Percentiles rank a stretch among this genome's conserved stretches.
These are phyloP conservation scores for Haliclystus octoradiatus DNA, from an alignment of 30 jellyfish, hydroid and myxozoan species.

Conservation along the genomic window DNA sequence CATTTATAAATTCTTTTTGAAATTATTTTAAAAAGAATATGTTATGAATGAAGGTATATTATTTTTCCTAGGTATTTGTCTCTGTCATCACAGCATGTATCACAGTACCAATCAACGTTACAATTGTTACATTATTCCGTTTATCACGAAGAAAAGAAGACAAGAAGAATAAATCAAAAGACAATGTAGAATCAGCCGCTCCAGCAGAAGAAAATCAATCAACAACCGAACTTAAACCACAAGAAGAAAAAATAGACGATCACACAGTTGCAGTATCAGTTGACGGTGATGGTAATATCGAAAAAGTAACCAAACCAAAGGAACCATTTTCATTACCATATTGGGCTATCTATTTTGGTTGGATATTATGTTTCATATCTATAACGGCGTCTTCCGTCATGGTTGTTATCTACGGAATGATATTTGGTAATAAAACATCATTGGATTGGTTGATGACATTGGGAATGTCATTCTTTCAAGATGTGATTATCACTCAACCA, in stretches of 20 bases:
- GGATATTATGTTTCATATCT: conserved; percentile 36
- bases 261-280: too few species aligned
- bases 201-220: neutral
- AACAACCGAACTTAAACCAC: too few species aligned
- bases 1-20: too few species aligned
- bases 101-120: conserved; percentile 68
- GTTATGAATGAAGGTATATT: too few species aligned
- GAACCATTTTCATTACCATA: conserved; percentile 68
- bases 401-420: conserved; percentile 81
- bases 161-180: too few species aligned
- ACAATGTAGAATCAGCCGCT: conserved; percentile 24
- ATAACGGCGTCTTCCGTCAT: conserved; percentile 60
- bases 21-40: too few species aligned
- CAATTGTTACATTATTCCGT: conserved; percentile 72
- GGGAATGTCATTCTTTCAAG: neutral
- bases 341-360: conserved; percentile 79
- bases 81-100: conserved; percentile 66
- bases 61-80: conserved; percentile 40
- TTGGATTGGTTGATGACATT: conserved; percentile 72
- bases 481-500: too few species aligned
- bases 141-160: too few species aligned
- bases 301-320: conserved; percentile 18
- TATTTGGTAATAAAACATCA: conserved; percentile 66
- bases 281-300: too few species aligned
- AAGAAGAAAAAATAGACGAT: too few species aligned